phyloP scores from a whole-genome alignment of 92 coral and sea anemone genomes.

The Parazoanthus swiftii region DNA sequence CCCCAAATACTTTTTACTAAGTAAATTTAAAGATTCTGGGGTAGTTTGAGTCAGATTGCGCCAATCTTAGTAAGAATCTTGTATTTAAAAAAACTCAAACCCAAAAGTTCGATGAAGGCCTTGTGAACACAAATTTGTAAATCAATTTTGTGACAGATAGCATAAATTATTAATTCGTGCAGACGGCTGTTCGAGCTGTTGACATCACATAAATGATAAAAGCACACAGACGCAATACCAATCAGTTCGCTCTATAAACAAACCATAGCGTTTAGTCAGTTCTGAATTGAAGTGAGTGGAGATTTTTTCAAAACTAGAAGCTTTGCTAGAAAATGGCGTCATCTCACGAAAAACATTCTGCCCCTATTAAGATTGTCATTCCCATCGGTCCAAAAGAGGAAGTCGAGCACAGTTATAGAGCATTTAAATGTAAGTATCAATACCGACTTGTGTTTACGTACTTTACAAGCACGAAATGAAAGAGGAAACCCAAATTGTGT shows the following conservation, averaged over 20 bases:
- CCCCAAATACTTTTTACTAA: too few relatives aligned
- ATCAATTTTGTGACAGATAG: background rate
- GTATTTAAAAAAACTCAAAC: too few relatives aligned
- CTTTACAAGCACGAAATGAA: background rate
- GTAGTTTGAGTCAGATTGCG: too few relatives aligned
- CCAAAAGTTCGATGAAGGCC: too few relatives aligned
- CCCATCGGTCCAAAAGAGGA: constrained; percentile 1
- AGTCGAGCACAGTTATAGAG: background rate
- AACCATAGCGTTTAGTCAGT: background rate
- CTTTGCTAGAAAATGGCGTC: constrained; percentile 1
- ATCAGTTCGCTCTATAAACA: background rate
- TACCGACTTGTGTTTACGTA: background rate
- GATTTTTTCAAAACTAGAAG: background rate
- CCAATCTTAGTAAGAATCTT: too few relatives aligned
- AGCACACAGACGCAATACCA: background rate
- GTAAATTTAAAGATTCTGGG: too few relatives aligned
- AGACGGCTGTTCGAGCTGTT: background rate
- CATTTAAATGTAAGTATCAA: constrained; percentile 14
- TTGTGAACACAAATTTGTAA: background rate
- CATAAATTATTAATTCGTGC: background rate
- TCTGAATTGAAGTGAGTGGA: too few relatives aligned
- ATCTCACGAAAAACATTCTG: background rate
- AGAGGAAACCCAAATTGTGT: background rate
- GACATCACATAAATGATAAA: background rate
- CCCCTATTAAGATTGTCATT: background rate